Base-by-base conservation (phyloP, 1,140 invertebrate genomes). In the Carcinoscorpius rotundicauda region DNA sequence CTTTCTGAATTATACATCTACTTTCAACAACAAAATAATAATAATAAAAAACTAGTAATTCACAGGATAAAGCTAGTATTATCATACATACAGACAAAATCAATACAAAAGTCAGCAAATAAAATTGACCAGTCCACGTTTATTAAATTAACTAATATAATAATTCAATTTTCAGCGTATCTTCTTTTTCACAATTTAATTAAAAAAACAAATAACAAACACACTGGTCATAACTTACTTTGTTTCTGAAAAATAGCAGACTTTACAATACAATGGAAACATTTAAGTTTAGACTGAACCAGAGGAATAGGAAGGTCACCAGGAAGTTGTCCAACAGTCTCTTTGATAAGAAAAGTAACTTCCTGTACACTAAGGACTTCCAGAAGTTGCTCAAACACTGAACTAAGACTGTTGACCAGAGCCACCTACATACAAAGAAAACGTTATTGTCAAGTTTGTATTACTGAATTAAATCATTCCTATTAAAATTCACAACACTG, bases 181-280 rank as follows among this genome's bases (percentile, higher is more conserved):
- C 29, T 29, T 29, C 2, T 29, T 29, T 29, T 29, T 29, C 29
- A 29, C 29, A 29, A 29, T 29, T 29, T 29, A 29, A 29, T 29
- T 29, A 29, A 29, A 29, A 29, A 29, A 29, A 29, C 0, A 29
- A 29, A 29, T 1, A 29, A 29, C 0, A 29, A 29, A 29, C 29
- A 29, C 29, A 29, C 29, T 29, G 29, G 52, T 63, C 58, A 55
- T 51, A 65, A 68, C 55, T 71, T 83, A 78, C 76, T 75, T 74
- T 86, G 83, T 66, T 87, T 82, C 60, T 83, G 81, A 69, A 91
- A 88, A 2, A 91, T 75, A 66, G 83, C 81, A 4, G 86, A 85
- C 2, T 83, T 82, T 3, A 89, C 83, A 3, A 89, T 75, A 74
- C 87, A 84, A 69, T 84, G 83, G 51, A 91, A 83, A 2, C 87